Base-by-base conservation (phyloP, 2,113 vertebrate species). In the Gambusia holbrooki region DNA sequence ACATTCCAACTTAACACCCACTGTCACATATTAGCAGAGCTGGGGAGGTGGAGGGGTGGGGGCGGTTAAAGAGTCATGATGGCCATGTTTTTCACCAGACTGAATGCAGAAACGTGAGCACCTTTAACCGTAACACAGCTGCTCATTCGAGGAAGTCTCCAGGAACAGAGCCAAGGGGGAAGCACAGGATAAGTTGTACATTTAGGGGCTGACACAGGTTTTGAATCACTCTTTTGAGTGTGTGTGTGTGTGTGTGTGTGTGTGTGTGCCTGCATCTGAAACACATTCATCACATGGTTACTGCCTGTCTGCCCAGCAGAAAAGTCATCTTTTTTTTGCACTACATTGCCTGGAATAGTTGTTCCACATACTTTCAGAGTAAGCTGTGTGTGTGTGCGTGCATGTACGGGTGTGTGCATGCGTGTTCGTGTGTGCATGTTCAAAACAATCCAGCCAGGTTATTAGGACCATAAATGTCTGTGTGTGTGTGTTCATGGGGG, bases 111-210 rank as follows among this genome's bases (percentile, higher is more conserved):
- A 89, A 86, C 14, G 19, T 13, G 62, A 40, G 6, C 4, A 60
- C 58, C 69, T 69, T 91, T 89, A 58, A 90, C 92, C 63, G 88
- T 90, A 88, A 90, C 62, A 54, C 66, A 61, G 0, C 42, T 6
- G 42, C 71, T 73, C 51, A 17, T 88, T 87, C 91, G 91, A 91
- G 92, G 92, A 93, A 92, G 88, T 35, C 69, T 15, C 40, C 1
- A 82, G 92, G 84, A 74, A 13, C 19, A 0, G 5, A 64, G 89
- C 89, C 90, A 88, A 40, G n/a, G 63, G 28, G 71, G 62, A 83
- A 81, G 69, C 72, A 42, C 68, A 68, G 63, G 71, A 70, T 61
- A 66, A 73, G 72, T 71, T 70, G 45, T 76, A 73, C 61, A 82
- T 84, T 81, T 82, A 81, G 73, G 82, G 85, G 29, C 81, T 62